Evolutionary conservation across 1,140 invertebrate genomes (phyloP).

Genomic region (Musca vetustissima): DNA sequence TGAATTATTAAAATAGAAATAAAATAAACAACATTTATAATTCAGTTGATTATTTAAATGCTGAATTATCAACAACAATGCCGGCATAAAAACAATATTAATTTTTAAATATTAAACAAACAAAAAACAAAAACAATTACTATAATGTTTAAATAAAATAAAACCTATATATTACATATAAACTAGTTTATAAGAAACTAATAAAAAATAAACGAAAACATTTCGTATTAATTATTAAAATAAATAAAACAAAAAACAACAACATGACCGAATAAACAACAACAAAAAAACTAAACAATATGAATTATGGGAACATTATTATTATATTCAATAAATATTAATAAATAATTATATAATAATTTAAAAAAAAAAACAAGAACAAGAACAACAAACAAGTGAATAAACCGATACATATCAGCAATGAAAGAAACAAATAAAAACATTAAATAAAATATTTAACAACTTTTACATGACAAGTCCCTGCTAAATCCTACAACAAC

Average conservation of each 20-base stretch:
- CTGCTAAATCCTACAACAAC: too few species aligned
- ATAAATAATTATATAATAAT: background rate
- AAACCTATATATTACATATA: constrained; percentile 13
- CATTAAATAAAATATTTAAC: constrained; percentile 23
- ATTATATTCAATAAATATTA: constrained; percentile 31
- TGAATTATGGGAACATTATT: constrained; percentile 56
- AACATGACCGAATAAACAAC: constrained; percentile 2
- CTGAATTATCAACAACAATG: background rate
- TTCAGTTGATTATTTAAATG: background rate
- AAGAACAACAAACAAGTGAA: constrained; percentile 13
- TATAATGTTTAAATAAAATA: constrained; percentile 14
- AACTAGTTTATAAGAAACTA: constrained; percentile 16
- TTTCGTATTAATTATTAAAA: constrained; percentile 22
- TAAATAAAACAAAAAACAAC: background rate
- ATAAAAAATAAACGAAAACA: constrained; percentile 12
- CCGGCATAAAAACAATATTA: constrained; percentile 1
- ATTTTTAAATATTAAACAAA: background rate
- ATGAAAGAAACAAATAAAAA: constrained; percentile 26
- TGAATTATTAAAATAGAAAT: too few species aligned
- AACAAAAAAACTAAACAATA: constrained; percentile 29
- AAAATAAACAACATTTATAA: too few species aligned
- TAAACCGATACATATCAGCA: constrained; percentile 51
- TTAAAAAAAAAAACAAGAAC: constrained; percentile 20
- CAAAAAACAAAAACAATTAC: constrained; percentile 12
- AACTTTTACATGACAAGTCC: constrained; percentile 27